Conservation (phyloP, 1,140 invertebrate species). For the Subanguina moxae region DNA sequence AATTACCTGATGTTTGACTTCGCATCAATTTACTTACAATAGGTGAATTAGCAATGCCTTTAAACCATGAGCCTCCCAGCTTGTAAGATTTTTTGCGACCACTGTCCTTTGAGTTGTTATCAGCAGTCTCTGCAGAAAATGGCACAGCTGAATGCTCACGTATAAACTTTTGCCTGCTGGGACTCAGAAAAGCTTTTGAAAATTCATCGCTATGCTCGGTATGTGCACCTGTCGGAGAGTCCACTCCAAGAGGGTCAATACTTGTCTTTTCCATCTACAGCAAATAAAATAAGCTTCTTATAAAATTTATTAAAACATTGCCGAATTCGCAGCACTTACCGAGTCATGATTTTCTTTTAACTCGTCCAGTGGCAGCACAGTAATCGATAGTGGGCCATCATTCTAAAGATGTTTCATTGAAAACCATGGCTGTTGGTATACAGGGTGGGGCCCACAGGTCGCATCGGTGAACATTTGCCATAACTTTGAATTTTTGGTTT, state of each 20-base stretch:
- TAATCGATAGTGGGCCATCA: no score
- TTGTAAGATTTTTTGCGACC: conserved; percentile 17
- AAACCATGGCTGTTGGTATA: no score
- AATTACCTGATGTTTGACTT: conserved; percentile 46
- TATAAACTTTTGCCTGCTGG: conserved; percentile 50
- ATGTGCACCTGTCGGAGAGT: background rate
- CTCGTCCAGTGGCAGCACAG: no score
- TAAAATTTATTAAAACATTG: no score
- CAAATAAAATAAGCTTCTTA: background rate
- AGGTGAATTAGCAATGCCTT: conserved; percentile 45
- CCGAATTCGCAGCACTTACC: background rate
- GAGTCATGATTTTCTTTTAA: background rate
- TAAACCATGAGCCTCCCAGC: conserved; percentile 47
- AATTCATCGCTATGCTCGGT: background rate
- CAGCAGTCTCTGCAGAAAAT: conserved; percentile 39
- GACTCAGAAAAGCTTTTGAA: conserved; percentile 38
- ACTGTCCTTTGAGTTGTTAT: conserved; percentile 22
- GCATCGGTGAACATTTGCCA: no score
- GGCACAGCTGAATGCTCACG: conserved; percentile 44
- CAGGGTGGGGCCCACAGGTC: no score
- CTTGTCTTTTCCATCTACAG: background rate
- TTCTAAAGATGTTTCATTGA: no score
- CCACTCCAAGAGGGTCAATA: conserved; percentile 12
- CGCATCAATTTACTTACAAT: conserved; percentile 47
- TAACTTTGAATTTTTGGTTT: no score